Percentiles rank a stretch among this genome's conserved stretches.
Conservation (phyloP, 2,113 vertebrate species). For the Takifugu bimaculatus region DNA sequence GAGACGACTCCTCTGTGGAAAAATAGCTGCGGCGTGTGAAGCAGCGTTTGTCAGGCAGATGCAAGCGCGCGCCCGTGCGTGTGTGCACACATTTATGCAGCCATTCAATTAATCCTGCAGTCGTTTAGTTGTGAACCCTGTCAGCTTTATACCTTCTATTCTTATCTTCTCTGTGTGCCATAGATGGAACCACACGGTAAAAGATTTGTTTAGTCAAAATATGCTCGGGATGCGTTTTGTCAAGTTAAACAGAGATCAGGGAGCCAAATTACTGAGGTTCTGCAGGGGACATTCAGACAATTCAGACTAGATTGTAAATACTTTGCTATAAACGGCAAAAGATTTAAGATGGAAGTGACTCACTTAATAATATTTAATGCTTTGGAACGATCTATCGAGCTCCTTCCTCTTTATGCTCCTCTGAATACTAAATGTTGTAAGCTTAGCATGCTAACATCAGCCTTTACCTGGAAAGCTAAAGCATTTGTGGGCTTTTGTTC, state of each 20-base stretch:
- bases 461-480: no score
- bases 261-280: background rate
- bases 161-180: slow-evolving; percentile 6
- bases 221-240: slow-evolving; percentile 13
- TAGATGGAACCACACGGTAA: slow-evolving; percentile 14
- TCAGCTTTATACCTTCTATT: slow-evolving; percentile 11
- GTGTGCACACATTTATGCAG: background rate
- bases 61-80: slow-evolving; percentile 1
- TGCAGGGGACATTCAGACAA: background rate
- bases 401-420: no score
- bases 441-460: background rate
- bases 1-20: slow-evolving; percentile 25
- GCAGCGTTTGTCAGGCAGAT: slow-evolving; percentile 18
- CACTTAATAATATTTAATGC: background rate
- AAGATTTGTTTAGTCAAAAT: slow-evolving; percentile 16
- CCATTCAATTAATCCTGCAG: background rate
- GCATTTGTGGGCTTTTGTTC: no score
- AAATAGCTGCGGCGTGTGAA: slow-evolving; percentile 21
- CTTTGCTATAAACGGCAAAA: no score
- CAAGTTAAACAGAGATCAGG: slow-evolving; percentile 13
- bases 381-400: background rate
- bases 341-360: no score
- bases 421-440: background rate
- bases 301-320: no score
- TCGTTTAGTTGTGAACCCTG: slow-evolving; percentile 21